Evolutionary conservation across 2,888 invertebrate genomes (phyloP).

Genomic region (Cephus pygmeus): DNA sequence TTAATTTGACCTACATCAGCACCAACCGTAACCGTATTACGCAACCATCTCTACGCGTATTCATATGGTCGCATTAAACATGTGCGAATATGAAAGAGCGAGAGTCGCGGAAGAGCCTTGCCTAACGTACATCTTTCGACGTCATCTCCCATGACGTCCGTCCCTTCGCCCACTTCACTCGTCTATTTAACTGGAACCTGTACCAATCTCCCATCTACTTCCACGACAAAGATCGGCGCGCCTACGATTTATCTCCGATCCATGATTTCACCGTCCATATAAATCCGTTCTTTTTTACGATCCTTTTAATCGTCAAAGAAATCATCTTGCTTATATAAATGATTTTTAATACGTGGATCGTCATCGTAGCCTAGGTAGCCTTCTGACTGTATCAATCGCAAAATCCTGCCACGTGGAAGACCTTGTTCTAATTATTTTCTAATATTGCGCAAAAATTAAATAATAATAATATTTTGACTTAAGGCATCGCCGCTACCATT

Average conservation of each 20-base stretch:
- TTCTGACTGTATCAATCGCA: not conserved
- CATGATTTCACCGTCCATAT: not conserved
- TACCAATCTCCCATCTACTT: not conserved
- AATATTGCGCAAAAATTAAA: too few species aligned
- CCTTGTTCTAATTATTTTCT: not conserved
- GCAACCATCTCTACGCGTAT: not conserved
- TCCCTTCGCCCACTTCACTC: not conserved
- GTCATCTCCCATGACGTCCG: not conserved
- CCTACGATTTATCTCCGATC: not conserved
- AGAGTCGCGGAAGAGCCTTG: conserved; percentile 3
- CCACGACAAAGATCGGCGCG: not conserved
- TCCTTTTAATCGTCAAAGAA: not conserved
- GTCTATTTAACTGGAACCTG: not conserved
- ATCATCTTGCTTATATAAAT: not conserved
- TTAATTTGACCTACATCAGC: not conserved
- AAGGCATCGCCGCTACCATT: not conserved
- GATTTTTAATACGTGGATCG: not conserved
- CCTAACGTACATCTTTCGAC: not conserved
- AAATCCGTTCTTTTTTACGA: not conserved
- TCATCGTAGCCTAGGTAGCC: not conserved
- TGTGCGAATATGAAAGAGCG: not conserved
- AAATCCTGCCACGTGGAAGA: not conserved
- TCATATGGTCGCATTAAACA: not conserved
- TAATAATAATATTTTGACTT: not conserved
- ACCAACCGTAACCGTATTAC: not conserved